Base-by-base conservation (phyloP, 2,797 vertebrate genomes). In the Spinus olivaceus region DNA sequence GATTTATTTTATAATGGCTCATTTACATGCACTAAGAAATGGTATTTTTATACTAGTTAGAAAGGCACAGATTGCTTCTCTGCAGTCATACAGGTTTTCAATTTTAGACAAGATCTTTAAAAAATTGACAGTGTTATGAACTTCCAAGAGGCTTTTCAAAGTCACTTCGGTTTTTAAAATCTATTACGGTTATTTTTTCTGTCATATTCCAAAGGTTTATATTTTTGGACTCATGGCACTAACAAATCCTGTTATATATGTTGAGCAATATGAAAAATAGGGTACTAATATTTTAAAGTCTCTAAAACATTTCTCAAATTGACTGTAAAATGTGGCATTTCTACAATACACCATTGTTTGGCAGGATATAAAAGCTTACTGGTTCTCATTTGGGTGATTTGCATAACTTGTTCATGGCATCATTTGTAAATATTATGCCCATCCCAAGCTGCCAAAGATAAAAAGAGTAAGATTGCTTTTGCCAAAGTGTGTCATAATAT, bases 401-500 rank as follows among this genome's bases (percentile, higher is more conserved):
- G 93, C 94, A 91, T 95, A 95, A 94, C 72, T 91, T 90, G 93
- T 94, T 95, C 96, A 90, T 79, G 80, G 91, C 80, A 92, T 94
- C 94, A 72, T 95, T 96, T 92, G 82, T 92, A 96, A 95, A 96
- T 96, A 96, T 95, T 95, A 93, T 85, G 83, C 93, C 90, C 83
- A 85, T 93, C 92, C 74, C 83, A 94, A 93, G 88, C 83, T 95
- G 90, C 88, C 4, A 22, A 90, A 82, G 88, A 95, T 92, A 93
- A 84, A 84, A 94, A 87, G 88, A 92, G 33, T 77, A 77, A 96
- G 66, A 95, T 41, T 76, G 66, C 64, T 79, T 94, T 95, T 94
- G 71, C 88, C 78, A 92, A 88, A 95, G 86, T 50, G 87, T 69
- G 71, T 88, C 39, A 10, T 42, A 49, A 66, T 67, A 80, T 7